Conservation (phyloP, 2,888 invertebrate genomes). For the Cerceris rybyensis region DNA sequence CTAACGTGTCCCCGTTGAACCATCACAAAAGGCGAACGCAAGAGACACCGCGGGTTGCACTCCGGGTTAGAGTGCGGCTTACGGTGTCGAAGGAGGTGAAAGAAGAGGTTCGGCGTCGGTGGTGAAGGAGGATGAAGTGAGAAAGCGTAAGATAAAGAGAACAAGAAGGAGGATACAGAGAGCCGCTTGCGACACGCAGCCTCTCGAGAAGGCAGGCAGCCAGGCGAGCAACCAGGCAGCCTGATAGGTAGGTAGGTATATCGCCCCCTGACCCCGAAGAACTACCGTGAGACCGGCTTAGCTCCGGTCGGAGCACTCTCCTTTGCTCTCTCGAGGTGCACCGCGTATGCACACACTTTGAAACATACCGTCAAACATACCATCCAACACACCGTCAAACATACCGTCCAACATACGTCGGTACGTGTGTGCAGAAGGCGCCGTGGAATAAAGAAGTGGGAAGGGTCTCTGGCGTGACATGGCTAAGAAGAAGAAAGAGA, state of each 20-base stretch:
- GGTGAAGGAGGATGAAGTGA: conserved; percentile 34
- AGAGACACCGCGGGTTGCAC: conserved; percentile 41
- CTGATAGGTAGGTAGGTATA: conserved; percentile 72
- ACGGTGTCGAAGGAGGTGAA: conserved; percentile 62
- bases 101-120: conserved; percentile 54
- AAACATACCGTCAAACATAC: too few relatives aligned
- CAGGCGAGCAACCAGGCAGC: conserved; percentile 48
- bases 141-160: conserved; percentile 13
- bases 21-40: conserved; percentile 28
- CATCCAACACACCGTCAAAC: too few relatives aligned
- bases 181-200: conserved; percentile 71
- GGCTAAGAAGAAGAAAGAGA: conserved; percentile 25
- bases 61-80: conserved; percentile 61
- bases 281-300: conserved; percentile 77
- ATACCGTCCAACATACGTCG: neutral
- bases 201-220: conserved; percentile 55
- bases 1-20: too few relatives aligned
- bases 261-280: conserved; percentile 76
- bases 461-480: conserved; percentile 55
- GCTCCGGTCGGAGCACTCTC: conserved; percentile 66
- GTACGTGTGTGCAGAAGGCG: conserved; percentile 28
- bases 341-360: conserved; percentile 32
- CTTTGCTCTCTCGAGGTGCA: conserved; percentile 61
- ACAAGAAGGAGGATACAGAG: conserved; percentile 61
- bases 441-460: conserved; percentile 61